Base-by-base conservation (phyloP, 2,113 vertebrate genomes). In the Eolophus roseicapilla region DNA sequence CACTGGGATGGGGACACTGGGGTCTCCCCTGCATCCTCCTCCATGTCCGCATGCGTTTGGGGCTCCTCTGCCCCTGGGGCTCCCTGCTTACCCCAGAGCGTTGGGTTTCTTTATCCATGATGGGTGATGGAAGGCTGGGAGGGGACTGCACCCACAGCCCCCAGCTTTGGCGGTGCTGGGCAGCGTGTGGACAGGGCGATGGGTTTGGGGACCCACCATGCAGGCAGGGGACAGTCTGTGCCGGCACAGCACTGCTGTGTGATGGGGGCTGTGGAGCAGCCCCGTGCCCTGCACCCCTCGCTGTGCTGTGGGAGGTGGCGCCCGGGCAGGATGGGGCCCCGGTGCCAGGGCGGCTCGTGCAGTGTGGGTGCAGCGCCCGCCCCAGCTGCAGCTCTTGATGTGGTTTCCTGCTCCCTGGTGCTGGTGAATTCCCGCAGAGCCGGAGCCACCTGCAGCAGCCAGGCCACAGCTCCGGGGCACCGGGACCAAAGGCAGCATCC, bases 141-240 rank as follows among this genome's bases (percentile, higher is more conserved):
- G 10, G 29, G 39, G 10, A 24, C 39, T 53, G 43, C 57, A 9
- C 18, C 18, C 27, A 1, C 10, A 19, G 35, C 44, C 63, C 37
- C 31, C 50, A 29, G 43, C 19, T 70, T 11, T 1, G 1, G n/a
- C 25, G 25, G 10, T 17, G n/a, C 65, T 69, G 49, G 39, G 35
- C 31, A 17, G 20, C 3, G 0, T 14, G 20, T 6, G 1, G 25
- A 14, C 0, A 4, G 59, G 43, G 31, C 0, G 1, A 8, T 16
- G 67, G 37, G 4, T 5, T 37, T 37, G 37, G 37, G 37, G 37
- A 37, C 37, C 37, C 37, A 37, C 37, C 37, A 37, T 37, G 37
- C 37, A 37, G 37, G 37, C 37, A 37, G 37, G 10, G 37, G 24
- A 11, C 64, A 25, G 59, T 14, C 43, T 35, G 41, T 41, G 53